Conservation (phyloP, 2,797 vertebrate species). For the Picus viridis region DNA sequence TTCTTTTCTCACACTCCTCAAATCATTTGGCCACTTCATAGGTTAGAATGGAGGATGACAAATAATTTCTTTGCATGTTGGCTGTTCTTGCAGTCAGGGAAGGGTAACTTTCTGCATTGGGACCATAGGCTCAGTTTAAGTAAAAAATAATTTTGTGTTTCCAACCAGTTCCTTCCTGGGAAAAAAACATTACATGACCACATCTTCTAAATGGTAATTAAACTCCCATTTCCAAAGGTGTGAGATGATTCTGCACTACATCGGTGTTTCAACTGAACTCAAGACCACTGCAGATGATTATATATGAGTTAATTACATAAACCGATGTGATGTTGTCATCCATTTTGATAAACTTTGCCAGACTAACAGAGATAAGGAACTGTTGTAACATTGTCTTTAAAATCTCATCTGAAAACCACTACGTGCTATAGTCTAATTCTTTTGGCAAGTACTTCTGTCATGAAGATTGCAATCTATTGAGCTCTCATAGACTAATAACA, state of each 20-base stretch:
- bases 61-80: neutral
- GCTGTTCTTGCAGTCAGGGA: neutral
- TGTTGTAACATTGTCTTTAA: neutral
- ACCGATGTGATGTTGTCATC: neutral
- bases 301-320: neutral
- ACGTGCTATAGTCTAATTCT: neutral
- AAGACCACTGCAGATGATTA: neutral
- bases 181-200: neutral
- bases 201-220: neutral
- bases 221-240: neutral
- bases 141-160: neutral
- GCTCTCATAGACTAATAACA: neutral
- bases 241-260: neutral
- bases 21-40: neutral
- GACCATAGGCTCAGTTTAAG: neutral
- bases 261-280: neutral
- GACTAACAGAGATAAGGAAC: neutral
- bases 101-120: neutral
- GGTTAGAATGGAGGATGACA: neutral
- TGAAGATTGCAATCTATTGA: neutral
- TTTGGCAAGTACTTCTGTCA: neutral
- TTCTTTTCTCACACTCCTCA: neutral
- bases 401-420: neutral
- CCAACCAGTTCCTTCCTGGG: neutral
- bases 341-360: neutral